Conservation (phyloP, 2,888 invertebrate species). For the Drosophila borealis region DNA sequence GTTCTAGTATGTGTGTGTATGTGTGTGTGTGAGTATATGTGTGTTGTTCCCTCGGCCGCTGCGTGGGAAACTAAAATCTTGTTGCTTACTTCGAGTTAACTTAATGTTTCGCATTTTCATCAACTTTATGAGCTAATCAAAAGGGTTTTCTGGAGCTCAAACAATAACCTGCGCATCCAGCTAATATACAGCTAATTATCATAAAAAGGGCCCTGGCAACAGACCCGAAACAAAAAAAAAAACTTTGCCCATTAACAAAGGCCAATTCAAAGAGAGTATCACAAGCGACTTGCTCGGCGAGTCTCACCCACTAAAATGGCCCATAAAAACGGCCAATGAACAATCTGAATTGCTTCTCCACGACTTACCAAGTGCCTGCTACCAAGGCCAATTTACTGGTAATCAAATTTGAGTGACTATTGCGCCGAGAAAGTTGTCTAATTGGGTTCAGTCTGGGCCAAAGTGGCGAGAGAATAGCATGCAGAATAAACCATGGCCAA, state of each 20-base stretch:
- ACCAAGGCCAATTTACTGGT: slow-evolving; percentile 57
- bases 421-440: slow-evolving; percentile 52
- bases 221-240: slow-evolving; percentile 12
- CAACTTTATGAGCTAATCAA: slow-evolving; percentile 41
- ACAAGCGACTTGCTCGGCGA: slow-evolving; percentile 18
- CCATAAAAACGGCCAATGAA: slow-evolving; percentile 45
- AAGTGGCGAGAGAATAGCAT: neutral
- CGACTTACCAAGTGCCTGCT: slow-evolving; percentile 42
- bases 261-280: slow-evolving; percentile 16
- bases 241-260: slow-evolving; percentile 62
- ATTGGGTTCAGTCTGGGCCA: slow-evolving; percentile 18
- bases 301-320: slow-evolving; percentile 28
- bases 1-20: neutral
- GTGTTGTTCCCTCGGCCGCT: neutral
- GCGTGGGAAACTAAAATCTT: slow-evolving; percentile 14
- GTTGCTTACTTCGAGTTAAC: slow-evolving; percentile 13
- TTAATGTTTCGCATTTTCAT: slow-evolving; percentile 34
- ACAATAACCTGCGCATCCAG: slow-evolving; percentile 36
- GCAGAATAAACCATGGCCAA: too few species aligned
- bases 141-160: slow-evolving; percentile 31
- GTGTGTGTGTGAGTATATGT: neutral
- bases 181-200: slow-evolving; percentile 64
- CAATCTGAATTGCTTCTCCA: slow-evolving; percentile 13
- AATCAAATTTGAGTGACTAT: slow-evolving; percentile 64
- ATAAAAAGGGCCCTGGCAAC: slow-evolving; percentile 46